Evolutionary conservation across 92 coral and sea anemone species (phyloP), one percentile per base, ranked within the genome.

Genomic region (Epizoanthus fatuus): DNA sequence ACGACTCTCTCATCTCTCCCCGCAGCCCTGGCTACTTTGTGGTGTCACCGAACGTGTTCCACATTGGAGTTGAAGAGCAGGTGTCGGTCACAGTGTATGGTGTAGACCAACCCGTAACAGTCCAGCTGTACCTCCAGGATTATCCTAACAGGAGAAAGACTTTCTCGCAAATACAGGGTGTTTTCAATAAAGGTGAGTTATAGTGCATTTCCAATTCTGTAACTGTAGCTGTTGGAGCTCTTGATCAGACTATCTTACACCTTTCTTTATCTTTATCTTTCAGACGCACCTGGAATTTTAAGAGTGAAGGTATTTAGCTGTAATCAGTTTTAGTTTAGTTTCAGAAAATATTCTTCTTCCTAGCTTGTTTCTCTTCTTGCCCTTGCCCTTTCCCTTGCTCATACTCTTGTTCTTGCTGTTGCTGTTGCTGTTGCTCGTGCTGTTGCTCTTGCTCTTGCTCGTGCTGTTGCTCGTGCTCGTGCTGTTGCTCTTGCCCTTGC

Each of bases 31-130:
- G 98, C 67, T 95, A 88, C 83, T 79, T 94, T 17, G 91, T 97
- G 29, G 85, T 95, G 85, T 92, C 99, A 10, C 99, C 99, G 3
- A 93, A 93, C 80, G 84, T 95, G 38, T 87, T 97, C 79, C 99
- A 91, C 80, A 92, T 97, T 60, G 99, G 98, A 3, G 94, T 87
- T 4, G 88, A 87, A 16, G 99, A 95, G 75, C 81, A 86, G 4
- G 98, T 97, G 9, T 93, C 99, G 1, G 58, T 97, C 17, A 63
- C 91, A 4, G 90, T 97, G 9, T 87, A 86, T 72, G 93, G 90
- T 38, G 83, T 83, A 1, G 62, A 64, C 44, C 56, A 87, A 16
- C 91, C 90, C 8, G 94, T 92, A 51, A 91, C 92, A 3, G 95
- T 97, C 49, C 80, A 90, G 55, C 58, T 97, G 15, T 91, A 81